Percentiles rank a stretch among this genome's conserved stretches.
These are phyloP conservation scores for Furcifer pardalis DNA, from an alignment of 2,797 vertebrate genomes.

Conservation along the genomic window DNA sequence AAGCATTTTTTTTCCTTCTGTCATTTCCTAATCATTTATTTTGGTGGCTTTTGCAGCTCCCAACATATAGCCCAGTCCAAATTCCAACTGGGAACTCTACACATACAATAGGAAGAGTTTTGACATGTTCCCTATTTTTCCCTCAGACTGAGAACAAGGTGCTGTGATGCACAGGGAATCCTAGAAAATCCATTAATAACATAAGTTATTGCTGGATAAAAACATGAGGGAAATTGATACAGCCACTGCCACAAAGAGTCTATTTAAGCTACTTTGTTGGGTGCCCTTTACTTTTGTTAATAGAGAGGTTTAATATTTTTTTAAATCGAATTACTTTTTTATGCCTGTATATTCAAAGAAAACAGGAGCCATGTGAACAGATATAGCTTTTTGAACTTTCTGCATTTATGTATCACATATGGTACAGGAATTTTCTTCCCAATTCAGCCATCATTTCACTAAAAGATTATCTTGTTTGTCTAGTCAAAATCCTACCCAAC, in stretches of 20 bases:
- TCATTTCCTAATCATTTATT: neutral
- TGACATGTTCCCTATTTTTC: neutral
- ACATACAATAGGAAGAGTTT: neutral
- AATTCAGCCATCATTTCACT: neutral
- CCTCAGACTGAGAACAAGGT: neutral
- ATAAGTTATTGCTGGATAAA: slow-evolving; percentile 1
- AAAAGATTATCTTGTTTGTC: neutral
- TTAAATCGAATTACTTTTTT: neutral
- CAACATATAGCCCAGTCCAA: neutral
- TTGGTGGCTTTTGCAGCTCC: slow-evolving; percentile 1
- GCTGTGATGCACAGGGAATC: slow-evolving; percentile 3
- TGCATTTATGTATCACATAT: neutral
- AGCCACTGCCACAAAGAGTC: neutral
- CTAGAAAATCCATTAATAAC: neutral
- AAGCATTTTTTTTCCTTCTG: neutral
- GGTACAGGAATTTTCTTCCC: neutral
- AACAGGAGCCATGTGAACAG: neutral
- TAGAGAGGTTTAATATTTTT: too few species aligned
- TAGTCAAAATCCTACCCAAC: neutral
- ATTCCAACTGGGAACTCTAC: neutral
- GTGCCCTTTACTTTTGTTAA: neutral
- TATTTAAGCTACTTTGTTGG: neutral
- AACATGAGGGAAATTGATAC: slow-evolving; percentile 3
- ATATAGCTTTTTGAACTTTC: neutral
- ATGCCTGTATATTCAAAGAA: neutral